Conservation (phyloP, 2,888 invertebrate species). For the Conistra vaccinii region DNA sequence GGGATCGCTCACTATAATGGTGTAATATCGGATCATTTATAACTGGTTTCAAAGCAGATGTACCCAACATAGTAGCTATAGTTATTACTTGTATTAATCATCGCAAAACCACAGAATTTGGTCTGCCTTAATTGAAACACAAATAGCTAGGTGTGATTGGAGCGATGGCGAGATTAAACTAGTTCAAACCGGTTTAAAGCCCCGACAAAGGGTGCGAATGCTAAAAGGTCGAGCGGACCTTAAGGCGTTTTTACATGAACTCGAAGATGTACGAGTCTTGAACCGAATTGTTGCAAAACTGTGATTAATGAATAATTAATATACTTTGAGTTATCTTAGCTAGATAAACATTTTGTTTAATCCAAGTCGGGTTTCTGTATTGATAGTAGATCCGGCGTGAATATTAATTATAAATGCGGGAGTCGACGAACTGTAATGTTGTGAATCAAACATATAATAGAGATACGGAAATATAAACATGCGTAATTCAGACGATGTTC, state of each 20-base stretch:
- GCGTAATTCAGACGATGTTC: neutral
- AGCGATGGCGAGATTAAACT: conserved; percentile 82
- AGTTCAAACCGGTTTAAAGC: conserved; percentile 76
- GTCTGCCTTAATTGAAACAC: conserved; percentile 86
- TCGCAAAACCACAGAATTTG: conserved; percentile 81
- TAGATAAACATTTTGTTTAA: conserved; percentile 59
- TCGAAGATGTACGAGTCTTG: conserved; percentile 36
- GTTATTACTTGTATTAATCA: conserved; percentile 77
- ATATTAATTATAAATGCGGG: conserved; percentile 56
- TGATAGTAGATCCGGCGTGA: conserved; percentile 50
- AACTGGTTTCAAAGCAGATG: conserved; percentile 47
- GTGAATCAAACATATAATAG: conserved; percentile 12
- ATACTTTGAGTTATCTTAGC: conserved; percentile 55
- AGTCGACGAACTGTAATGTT: conserved; percentile 27
- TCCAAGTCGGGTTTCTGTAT: conserved; percentile 48
- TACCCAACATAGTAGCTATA: conserved; percentile 33
- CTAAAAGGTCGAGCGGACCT: conserved; percentile 72
- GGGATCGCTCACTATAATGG: conserved; percentile 60
- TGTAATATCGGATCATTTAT: conserved; percentile 59
- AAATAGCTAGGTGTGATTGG: conserved; percentile 86
- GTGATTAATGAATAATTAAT: conserved; percentile 67
- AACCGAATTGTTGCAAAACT: conserved; percentile 42
- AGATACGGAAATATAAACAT: conserved; percentile 5
- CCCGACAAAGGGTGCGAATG: conserved; percentile 76
- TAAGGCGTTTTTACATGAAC: conserved; percentile 75